Evolutionary conservation across 1,140 invertebrate species (phyloP), one percentile per base, ranked within the genome.

Genomic region (Papilio machaon): DNA sequence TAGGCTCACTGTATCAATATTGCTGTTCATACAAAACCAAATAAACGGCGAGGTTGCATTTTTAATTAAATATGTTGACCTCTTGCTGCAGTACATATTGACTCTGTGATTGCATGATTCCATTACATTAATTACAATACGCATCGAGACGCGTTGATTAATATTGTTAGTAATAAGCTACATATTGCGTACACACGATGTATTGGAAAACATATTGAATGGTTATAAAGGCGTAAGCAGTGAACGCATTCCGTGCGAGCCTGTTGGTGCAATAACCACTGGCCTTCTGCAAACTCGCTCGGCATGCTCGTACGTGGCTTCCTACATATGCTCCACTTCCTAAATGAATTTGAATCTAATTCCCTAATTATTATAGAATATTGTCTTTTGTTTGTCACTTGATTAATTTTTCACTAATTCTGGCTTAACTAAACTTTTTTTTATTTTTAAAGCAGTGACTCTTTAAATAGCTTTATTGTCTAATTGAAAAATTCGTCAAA

Each of bases 201-300:
- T 64, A 64, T 70, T 70, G 64, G 64, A 70, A 70, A 70, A 70
- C 64, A 70, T 70, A 70, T 70, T 35, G 23, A 70, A 70, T 38
- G 64, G 23, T 4, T 70, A n/a, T 60, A 19, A 17, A 70, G 64
- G 38, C 43, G 11, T 46, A 46, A 73, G 15, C 38, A n/a, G 11
- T 9, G n/a, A 8, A n/a, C 46, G 43, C 73, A 75, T 75, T 75
- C 74, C 74, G n/a, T 4, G 43, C 74, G 74, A 23, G 74, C 74
- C 74, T 76, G 2, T 1, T 30, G 23, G n/a, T 47, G 74, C 19
- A 76, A 76, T 76, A 54, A 76, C n/a, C 74, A 76, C 46, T 49
- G 9, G 6, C 38, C 38, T 13, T 47, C 9, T 15, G 9, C 9
- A 15, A 7, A 11, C 47, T 15, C 3, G 74, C 19, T 13, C 3